Conservation (phyloP, 2,888 invertebrate genomes). For the Lochmaea capreae region DNA sequence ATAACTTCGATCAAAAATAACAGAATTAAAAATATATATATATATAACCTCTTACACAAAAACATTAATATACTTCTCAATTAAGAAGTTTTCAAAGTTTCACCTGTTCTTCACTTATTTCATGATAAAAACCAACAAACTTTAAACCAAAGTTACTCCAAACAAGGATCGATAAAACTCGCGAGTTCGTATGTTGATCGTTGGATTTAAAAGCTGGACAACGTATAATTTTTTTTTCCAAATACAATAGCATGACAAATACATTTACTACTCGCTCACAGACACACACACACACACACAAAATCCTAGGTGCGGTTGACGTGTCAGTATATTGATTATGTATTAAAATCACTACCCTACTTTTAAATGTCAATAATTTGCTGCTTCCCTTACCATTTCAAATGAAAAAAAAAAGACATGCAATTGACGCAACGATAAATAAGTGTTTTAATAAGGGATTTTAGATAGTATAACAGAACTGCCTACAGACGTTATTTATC, state of each 20-base stretch:
- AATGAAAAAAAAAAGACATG: background rate
- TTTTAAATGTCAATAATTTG: background rate
- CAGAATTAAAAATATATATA: too few species aligned
- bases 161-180: background rate
- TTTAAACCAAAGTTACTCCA: too few species aligned
- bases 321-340: constrained; percentile 7
- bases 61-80: too few species aligned
- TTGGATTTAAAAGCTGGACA: background rate
- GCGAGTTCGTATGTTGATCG: background rate
- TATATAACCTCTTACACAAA: too few species aligned
- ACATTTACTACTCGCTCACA: background rate
- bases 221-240: background rate
- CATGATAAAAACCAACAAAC: too few species aligned
- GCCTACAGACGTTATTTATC: too few species aligned
- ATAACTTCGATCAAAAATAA: too few species aligned
- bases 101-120: too few species aligned
- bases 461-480: too few species aligned
- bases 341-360: constrained; percentile 4
- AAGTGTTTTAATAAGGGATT: too few species aligned
- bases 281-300: background rate
- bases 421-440: background rate
- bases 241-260: constrained; percentile 5
- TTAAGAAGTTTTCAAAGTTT: too few species aligned
- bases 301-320: constrained; percentile 11
- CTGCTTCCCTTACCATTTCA: background rate